Evolutionary conservation across 2,113 vertebrate species (phyloP).

Genomic region (Panurus biarmicus): DNA sequence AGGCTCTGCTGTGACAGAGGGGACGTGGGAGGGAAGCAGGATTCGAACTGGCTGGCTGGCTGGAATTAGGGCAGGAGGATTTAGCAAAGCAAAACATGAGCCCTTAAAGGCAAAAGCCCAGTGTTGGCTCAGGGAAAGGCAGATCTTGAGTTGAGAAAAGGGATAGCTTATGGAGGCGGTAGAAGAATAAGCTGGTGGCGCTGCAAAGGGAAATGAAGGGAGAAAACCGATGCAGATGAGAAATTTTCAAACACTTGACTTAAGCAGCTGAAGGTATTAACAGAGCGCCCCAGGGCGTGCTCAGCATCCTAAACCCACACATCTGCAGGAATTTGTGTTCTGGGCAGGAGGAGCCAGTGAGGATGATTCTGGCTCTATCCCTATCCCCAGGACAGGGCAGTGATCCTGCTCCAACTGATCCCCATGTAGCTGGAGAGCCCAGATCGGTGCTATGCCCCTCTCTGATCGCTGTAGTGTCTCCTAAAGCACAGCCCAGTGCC

Average conservation of each 20-base stretch:
- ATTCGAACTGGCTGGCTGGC: background rate
- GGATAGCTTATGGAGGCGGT: background rate
- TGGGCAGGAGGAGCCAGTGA: background rate
- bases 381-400: background rate
- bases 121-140: background rate
- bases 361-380: background rate
- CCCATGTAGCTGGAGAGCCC: background rate
- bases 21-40: background rate
- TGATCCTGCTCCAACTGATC: accelerated
- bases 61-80: conserved; percentile 21
- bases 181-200: background rate
- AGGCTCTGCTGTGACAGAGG: background rate
- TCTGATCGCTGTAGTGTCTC: background rate
- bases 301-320: background rate
- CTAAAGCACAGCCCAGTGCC: background rate
- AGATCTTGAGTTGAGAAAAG: background rate
- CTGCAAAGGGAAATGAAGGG: background rate
- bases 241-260: background rate
- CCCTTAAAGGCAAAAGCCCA: background rate
- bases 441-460: accelerated
- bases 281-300: background rate
- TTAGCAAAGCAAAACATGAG: background rate
- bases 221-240: background rate
- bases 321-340: background rate
- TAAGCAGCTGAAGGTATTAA: conserved; percentile 23